A percentile compares a stretch with the other conserved stretches of the same genome.
These are phyloP conservation scores for Camponotus pennsylvanicus DNA, from an alignment of 1,140 invertebrate species.

Conservation along the genomic window DNA sequence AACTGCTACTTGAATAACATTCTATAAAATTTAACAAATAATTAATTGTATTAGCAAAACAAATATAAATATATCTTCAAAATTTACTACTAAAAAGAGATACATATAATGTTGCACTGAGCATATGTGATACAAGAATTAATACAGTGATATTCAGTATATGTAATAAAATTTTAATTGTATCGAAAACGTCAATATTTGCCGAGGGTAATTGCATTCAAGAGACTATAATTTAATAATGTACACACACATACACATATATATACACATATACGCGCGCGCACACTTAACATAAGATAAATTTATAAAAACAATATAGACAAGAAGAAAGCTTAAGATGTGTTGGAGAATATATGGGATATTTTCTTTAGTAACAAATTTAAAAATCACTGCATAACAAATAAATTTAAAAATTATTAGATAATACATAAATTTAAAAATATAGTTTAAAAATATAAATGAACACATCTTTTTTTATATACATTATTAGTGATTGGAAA, in stretches of 20 bases:
- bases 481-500: slow-evolving; percentile 23
- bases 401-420: neutral
- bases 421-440: slow-evolving; percentile 16
- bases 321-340: slow-evolving; percentile 15
- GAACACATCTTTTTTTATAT: slow-evolving; percentile 46
- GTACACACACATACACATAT: neutral
- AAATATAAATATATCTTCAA: neutral
- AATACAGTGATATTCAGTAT: slow-evolving; percentile 24
- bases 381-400: neutral
- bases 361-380: slow-evolving; percentile 13
- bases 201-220: slow-evolving; percentile 30
- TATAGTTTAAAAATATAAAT: neutral
- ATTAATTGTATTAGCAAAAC: slow-evolving; percentile 3
- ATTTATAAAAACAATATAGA: slow-evolving; percentile 15
- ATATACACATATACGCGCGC: neutral
- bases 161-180: slow-evolving; percentile 45
- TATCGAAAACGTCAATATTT: slow-evolving; percentile 47
- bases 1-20: neutral
- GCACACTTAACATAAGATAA: slow-evolving; percentile 1
- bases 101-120: slow-evolving; percentile 34
- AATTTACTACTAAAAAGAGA: slow-evolving; percentile 8
- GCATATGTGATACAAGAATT: slow-evolving; percentile 16
- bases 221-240: slow-evolving; percentile 28
- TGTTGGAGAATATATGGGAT: neutral
- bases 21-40: neutral